Conservation (phyloP, 2,888 invertebrate genomes). For the Protodeltote pygarga region DNA sequence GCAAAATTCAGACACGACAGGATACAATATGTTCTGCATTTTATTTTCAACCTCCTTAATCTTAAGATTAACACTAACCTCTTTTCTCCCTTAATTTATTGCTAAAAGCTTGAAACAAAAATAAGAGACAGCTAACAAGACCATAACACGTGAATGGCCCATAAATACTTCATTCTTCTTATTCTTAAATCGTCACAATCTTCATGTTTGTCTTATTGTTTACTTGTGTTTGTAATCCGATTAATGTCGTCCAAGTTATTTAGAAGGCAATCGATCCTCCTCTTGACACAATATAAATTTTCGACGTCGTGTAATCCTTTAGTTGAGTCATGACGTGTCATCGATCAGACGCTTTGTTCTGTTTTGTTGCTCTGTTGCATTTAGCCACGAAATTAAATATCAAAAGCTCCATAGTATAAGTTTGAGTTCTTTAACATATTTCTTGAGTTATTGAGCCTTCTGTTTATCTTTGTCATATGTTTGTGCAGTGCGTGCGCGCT, state of each 20-base stretch:
- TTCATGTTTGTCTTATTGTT: conserved; percentile 21
- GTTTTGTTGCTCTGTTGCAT: neutral
- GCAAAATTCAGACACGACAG: too few species aligned
- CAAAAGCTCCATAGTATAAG: neutral
- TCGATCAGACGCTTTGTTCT: conserved; percentile 6
- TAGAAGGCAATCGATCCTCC: conserved; percentile 31
- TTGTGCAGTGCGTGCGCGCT: conserved; percentile 37
- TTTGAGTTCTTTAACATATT: neutral
- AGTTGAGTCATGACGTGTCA: conserved; percentile 17
- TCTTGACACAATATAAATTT: conserved; percentile 27
- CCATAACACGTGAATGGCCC: conserved; percentile 42
- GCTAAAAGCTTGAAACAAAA: conserved; percentile 29
- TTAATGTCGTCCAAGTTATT: conserved; percentile 40
- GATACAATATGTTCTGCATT: too few species aligned
- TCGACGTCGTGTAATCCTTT: conserved; percentile 25
- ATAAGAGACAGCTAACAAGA: conserved; percentile 37
- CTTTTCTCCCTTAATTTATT: conserved; percentile 33
- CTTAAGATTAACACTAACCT: conserved; percentile 1
- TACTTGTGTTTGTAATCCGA: conserved; percentile 38
- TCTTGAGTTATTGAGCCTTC: conserved; percentile 15
- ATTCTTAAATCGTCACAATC: conserved; percentile 16
- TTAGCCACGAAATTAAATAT: too few species aligned
- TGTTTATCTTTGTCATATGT: conserved; percentile 6
- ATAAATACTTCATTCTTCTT: conserved; percentile 41
- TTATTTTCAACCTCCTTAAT: too few species aligned